These are phyloP conservation scores for Plotosus lineatus DNA, from an alignment of 2,113 vertebrate genomes.

Conservation along the genomic window DNA sequence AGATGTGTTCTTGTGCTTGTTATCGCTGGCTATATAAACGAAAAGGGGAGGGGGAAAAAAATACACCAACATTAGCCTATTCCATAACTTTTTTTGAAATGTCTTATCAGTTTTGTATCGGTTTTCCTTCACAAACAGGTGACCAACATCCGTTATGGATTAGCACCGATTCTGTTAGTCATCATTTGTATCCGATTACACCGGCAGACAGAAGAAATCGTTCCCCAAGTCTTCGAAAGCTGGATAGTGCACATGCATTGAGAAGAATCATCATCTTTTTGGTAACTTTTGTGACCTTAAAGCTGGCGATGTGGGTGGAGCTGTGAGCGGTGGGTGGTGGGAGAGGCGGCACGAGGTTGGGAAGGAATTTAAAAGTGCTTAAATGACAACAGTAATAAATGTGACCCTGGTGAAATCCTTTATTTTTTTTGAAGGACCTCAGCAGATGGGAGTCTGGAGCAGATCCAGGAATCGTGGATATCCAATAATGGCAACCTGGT, in stretches of 20 bases:
- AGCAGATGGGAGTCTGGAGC: constrained; percentile 17
- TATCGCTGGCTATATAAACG: too few species aligned
- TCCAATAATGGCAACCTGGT: constrained; percentile 59
- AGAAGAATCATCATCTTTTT: neutral
- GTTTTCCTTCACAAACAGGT: neutral
- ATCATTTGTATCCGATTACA: neutral
- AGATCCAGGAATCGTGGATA: constrained; percentile 47
- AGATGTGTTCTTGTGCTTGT: too few species aligned
- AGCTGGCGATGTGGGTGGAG: too few species aligned
- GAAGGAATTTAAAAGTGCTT: neutral
- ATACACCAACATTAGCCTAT: neutral
- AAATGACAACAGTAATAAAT: neutral
- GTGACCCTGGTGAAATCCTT: neutral
- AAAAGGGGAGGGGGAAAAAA: too few species aligned
- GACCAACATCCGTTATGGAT: too few species aligned
- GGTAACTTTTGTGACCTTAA: neutral
- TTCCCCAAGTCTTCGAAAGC: neutral
- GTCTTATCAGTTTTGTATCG: too few species aligned
- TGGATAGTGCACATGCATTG: neutral
- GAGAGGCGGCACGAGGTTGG: too few species aligned
- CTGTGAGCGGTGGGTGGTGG: too few species aligned
- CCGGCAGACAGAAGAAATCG: neutral
- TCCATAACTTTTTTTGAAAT: neutral
- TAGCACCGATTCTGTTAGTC: too few species aligned
- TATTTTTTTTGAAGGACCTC: neutral